phyloP scores from a whole-genome alignment of 2,888 invertebrate genomes.

The Nymphalis urticae region DNA sequence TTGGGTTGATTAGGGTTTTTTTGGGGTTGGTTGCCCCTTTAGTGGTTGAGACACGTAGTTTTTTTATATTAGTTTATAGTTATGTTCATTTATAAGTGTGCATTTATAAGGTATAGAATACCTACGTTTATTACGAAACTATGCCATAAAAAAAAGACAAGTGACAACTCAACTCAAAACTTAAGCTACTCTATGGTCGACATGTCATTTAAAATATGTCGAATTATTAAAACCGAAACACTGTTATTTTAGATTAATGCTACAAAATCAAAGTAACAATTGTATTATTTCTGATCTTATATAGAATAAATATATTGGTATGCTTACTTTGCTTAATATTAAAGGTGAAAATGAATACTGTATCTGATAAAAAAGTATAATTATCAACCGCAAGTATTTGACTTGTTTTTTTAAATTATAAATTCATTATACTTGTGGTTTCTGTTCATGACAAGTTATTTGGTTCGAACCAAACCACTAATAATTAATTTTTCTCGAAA shows the following conservation, averaged over 20 bases:
- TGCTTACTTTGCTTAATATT: conserved; percentile 1
- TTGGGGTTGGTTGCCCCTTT: too few relatives aligned
- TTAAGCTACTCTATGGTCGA: too few relatives aligned
- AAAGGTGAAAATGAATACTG: neutral
- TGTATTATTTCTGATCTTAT: neutral
- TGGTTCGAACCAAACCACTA: neutral
- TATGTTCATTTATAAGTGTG: too few relatives aligned
- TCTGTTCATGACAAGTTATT: neutral
- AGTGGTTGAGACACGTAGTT: too few relatives aligned
- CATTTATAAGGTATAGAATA: too few relatives aligned
- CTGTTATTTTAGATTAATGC: too few relatives aligned
- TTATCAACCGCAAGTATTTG: neutral
- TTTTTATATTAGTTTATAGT: too few relatives aligned
- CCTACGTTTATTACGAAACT: too few relatives aligned
- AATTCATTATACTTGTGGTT: too few relatives aligned
- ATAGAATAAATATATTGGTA: neutral
- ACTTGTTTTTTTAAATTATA: neutral
- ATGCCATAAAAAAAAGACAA: too few relatives aligned
- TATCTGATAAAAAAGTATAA: neutral
- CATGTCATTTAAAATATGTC: neutral
- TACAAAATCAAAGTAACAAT: neutral
- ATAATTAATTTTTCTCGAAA: neutral
- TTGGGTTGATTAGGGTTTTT: too few relatives aligned
- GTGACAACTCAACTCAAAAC: too few relatives aligned
- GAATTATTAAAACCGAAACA: neutral